phyloP scores from a whole-genome alignment of 2,113 vertebrate genomes.

The Vulpes lagopus region DNA sequence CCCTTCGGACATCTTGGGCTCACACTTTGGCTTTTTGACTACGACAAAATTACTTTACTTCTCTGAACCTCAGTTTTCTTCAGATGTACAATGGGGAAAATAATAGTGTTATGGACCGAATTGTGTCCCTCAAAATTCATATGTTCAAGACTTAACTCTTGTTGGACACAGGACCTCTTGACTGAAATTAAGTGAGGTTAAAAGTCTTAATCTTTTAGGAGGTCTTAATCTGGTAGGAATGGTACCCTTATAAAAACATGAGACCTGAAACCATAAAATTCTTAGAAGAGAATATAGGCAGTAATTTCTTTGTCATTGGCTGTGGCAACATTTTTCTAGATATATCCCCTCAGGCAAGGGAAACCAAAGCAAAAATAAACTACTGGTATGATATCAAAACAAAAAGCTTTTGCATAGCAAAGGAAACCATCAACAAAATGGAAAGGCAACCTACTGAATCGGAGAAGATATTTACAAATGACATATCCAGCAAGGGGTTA shows the following conservation, averaged over 20 bases:
- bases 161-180: neutral
- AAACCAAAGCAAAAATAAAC: neutral
- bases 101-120: neutral
- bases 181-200: constrained; percentile 29
- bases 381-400: neutral
- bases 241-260: neutral
- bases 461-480: neutral
- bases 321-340: neutral
- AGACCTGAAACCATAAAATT: neutral
- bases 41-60: neutral
- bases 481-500: neutral
- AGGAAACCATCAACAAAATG: neutral
- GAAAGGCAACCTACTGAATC: neutral
- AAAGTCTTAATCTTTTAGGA: neutral
- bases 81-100: neutral
- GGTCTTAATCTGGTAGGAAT: neutral
- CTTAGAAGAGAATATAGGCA: neutral
- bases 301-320: neutral
- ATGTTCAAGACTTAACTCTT: neutral
- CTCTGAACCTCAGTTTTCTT: neutral
- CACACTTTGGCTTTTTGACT: neutral
- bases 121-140: neutral
- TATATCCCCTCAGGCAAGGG: neutral
- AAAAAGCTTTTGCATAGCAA: neutral
- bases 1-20: neutral